A percentile compares a stretch with the other conserved stretches of the same genome.
Evolutionary conservation across 2,888 invertebrate species (phyloP).

Genomic region (Strigamia transsilvanica): DNA sequence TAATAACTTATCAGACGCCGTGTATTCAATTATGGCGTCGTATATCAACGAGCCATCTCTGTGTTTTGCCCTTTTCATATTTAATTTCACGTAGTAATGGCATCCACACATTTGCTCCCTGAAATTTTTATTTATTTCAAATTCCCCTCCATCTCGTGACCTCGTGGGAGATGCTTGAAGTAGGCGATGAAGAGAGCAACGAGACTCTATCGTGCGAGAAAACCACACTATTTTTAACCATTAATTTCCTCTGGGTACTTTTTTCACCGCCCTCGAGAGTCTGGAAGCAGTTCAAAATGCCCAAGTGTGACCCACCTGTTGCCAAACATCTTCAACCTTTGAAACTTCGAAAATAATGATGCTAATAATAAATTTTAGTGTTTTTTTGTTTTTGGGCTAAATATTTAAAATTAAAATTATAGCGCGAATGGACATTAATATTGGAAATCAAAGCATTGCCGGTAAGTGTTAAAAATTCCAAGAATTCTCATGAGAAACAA

Average conservation of each 20-base stretch:
- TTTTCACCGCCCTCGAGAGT: background rate
- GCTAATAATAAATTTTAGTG: background rate
- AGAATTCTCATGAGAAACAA: too few relatives aligned
- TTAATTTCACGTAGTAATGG: conserved; percentile 27
- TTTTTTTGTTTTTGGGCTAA: too few relatives aligned
- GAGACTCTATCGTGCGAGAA: conserved; percentile 22
- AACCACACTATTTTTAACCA: conserved; percentile 31
- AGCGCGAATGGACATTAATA: too few relatives aligned
- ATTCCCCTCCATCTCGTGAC: conserved; percentile 9
- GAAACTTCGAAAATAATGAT: background rate
- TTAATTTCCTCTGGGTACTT: conserved; percentile 27
- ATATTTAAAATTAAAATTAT: too few relatives aligned
- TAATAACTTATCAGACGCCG: background rate
- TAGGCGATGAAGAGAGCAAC: background rate
- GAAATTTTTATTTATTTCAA: conserved; percentile 36
- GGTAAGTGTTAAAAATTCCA: too few relatives aligned
- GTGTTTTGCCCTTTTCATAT: background rate
- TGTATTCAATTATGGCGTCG: conserved; percentile 3
- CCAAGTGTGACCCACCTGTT: conserved; percentile 26
- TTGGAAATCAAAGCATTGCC: too few relatives aligned
- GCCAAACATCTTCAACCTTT: background rate
- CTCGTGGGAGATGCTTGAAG: background rate
- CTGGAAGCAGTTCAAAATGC: conserved; percentile 23
- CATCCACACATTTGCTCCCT: background rate
- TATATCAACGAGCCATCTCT: background rate